Evolutionary conservation across 2,113 vertebrate species (phyloP).

Genomic region (Benitochromis conjunctus): DNA sequence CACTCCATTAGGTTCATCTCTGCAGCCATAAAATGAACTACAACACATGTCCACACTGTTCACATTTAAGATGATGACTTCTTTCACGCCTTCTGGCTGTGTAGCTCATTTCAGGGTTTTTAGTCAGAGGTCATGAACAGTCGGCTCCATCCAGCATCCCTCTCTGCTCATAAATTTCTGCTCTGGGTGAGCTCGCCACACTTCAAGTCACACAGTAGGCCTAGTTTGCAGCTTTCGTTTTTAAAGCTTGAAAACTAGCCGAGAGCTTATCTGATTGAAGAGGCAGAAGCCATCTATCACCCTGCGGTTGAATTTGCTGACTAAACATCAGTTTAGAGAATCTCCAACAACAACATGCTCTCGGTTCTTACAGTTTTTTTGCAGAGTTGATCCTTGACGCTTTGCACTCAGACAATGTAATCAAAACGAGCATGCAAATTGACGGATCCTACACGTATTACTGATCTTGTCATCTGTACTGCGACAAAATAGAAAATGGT

Average conservation of each 20-base stretch:
- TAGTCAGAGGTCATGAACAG: background rate
- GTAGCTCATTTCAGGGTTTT: background rate
- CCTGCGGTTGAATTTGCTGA: background rate
- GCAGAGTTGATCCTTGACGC: background rate
- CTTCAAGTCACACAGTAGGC: background rate
- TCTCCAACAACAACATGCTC: background rate
- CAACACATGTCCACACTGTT: background rate
- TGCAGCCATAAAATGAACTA: background rate
- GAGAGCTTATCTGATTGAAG: background rate
- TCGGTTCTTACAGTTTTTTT: background rate
- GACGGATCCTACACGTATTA: background rate
- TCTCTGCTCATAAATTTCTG: background rate
- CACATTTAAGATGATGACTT: rapidly evolving
- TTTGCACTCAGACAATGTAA: background rate
- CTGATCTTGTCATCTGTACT: background rate
- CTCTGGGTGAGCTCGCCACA: background rate
- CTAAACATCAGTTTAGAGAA: background rate
- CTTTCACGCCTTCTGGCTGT: background rate
- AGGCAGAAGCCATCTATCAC: background rate
- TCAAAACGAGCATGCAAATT: background rate
- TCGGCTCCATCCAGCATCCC: background rate
- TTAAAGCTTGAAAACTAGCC: background rate
- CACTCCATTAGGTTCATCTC: background rate
- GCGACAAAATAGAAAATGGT: background rate
- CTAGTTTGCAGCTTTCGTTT: background rate